phyloP scores from a whole-genome alignment of 2,797 vertebrate genomes.

The Eulemur coronatus region DNA sequence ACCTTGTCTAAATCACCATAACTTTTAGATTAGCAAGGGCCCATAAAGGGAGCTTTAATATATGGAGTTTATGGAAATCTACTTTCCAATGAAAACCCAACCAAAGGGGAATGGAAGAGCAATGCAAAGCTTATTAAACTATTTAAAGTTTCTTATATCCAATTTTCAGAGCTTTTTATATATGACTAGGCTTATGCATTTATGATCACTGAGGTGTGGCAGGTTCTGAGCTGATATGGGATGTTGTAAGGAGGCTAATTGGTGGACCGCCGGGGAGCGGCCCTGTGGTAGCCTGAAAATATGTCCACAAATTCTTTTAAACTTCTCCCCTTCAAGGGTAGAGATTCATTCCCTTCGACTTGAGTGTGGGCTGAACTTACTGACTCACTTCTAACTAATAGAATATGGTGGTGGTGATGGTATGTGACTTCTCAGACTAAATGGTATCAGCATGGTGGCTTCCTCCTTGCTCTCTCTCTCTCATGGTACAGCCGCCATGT shows the following conservation, averaged over 20 bases:
- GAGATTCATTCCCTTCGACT: background rate
- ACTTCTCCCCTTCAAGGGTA: background rate
- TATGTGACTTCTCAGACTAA: background rate
- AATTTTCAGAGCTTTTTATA: background rate
- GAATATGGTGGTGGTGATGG: background rate
- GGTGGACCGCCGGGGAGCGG: background rate
- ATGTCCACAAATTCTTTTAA: background rate
- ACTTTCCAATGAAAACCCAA: background rate
- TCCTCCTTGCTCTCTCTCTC: background rate
- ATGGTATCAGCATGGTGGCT: background rate
- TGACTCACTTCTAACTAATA: background rate
- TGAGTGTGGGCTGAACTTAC: background rate
- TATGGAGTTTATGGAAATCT: background rate
- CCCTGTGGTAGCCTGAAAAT: background rate
- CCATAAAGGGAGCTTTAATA: slow-evolving; percentile 20
- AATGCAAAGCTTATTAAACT: background rate
- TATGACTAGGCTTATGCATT: background rate
- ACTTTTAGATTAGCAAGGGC: slow-evolving; percentile 16
- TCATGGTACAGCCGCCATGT: background rate
- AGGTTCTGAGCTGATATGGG: background rate
- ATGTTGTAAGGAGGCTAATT: background rate
- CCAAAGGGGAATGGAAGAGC: background rate
- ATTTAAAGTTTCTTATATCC: background rate
- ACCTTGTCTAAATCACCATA: background rate
- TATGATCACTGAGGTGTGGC: background rate